Evolutionary conservation across 2,797 vertebrate genomes (phyloP).

Genomic region (Adelosebastes latens): DNA sequence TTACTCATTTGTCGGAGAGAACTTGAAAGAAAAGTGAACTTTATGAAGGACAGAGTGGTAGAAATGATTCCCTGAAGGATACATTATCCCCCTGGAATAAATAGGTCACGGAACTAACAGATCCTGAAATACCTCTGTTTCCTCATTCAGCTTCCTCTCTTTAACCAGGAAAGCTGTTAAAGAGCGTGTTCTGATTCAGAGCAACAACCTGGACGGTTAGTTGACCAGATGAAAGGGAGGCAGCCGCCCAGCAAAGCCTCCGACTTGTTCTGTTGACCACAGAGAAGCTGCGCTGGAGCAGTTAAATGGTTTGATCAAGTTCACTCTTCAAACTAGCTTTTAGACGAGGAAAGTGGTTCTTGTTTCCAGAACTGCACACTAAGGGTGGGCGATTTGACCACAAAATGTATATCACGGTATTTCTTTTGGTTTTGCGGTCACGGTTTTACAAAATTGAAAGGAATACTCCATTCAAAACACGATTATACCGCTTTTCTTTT

Average conservation of each 20-base stretch:
- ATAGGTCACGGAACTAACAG: neutral
- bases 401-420: too few relatives aligned
- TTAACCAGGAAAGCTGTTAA: neutral
- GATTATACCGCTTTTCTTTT: too few relatives aligned
- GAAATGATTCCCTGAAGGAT: neutral
- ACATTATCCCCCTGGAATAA: neutral
- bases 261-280: constrained; percentile 20
- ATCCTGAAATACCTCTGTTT: neutral
- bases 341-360: neutral
- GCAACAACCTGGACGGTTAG: constrained; percentile 8
- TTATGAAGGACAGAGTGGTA: neutral
- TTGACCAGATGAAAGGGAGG: constrained; percentile 9
- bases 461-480: too few relatives aligned
- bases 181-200: constrained; percentile 4
- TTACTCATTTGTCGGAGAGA: constrained; percentile 10
- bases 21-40: neutral
- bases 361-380: neutral
- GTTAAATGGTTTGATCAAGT: constrained; percentile 15
- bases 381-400: too few relatives aligned
- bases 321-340: neutral
- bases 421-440: too few relatives aligned
- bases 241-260: constrained; percentile 14
- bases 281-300: constrained; percentile 39
- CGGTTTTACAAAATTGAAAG: too few relatives aligned
- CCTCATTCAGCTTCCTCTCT: neutral